phyloP scores from a whole-genome alignment of 2,888 invertebrate genomes.

The Cephus sareptanus region DNA sequence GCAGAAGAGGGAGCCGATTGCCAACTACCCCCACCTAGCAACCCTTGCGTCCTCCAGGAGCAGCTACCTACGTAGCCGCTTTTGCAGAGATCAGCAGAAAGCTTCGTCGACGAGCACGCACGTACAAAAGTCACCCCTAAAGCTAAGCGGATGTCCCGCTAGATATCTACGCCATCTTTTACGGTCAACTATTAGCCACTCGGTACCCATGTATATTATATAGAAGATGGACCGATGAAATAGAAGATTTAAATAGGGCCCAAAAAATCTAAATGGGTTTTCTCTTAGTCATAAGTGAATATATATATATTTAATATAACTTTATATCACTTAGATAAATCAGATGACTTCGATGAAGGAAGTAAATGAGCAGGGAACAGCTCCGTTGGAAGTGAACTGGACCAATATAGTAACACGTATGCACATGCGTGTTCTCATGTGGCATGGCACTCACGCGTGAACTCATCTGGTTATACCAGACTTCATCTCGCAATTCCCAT shows the following conservation, averaged over 20 bases:
- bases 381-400: constrained; percentile 16
- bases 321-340: background rate
- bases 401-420: constrained; percentile 22
- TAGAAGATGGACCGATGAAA: background rate
- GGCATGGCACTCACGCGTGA: background rate
- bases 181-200: background rate
- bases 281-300: background rate
- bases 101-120: constrained; percentile 36
- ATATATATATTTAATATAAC: background rate
- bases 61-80: constrained; percentile 50
- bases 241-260: background rate
- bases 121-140: background rate
- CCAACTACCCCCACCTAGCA: constrained; percentile 1
- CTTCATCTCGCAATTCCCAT: constrained; percentile 6
- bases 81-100: constrained; percentile 63
- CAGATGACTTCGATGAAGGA: background rate
- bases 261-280: background rate
- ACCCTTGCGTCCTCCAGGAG: constrained; percentile 30
- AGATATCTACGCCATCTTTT: background rate
- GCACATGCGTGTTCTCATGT: constrained; percentile 18
- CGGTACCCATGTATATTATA: background rate
- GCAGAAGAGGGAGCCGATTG: constrained; percentile 16
- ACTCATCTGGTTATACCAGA: background rate
- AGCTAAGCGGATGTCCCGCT: background rate
- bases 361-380: constrained; percentile 4